These are phyloP conservation scores for Aurelia sp. DNA, from an alignment of 30 jellyfish, hydroid and myxozoan genomes.

Conservation along the genomic window DNA sequence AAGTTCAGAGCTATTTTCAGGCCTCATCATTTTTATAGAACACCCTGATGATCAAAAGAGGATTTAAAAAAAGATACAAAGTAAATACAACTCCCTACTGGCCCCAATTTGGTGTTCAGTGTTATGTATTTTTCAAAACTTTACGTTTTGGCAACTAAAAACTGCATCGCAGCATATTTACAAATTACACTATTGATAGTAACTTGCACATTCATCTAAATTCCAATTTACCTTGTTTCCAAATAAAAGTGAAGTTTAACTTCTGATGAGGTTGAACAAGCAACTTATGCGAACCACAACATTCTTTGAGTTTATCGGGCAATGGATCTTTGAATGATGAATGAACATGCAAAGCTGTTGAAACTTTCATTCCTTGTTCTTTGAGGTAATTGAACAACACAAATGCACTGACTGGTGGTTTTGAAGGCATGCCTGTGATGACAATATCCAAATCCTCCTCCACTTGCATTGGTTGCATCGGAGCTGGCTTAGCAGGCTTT, in stretches of 20 bases:
- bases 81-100: too few species aligned
- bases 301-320: constrained; percentile 10
- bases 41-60: too few species aligned
- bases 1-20: too few species aligned
- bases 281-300: constrained; percentile 9
- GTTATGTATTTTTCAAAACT: too few species aligned
- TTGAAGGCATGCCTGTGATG: constrained; percentile 62
- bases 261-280: constrained; percentile 53
- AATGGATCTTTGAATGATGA: constrained; percentile 44
- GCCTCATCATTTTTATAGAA: too few species aligned
- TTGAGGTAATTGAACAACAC: constrained; percentile 29
- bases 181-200: too few species aligned
- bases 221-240: constrained; percentile 75
- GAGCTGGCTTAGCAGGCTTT: neutral
- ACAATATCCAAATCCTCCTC: constrained; percentile 48
- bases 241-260: constrained; percentile 55
- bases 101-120: too few species aligned
- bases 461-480: neutral
- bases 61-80: too few species aligned
- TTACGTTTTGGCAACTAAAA: too few species aligned
- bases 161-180: too few species aligned
- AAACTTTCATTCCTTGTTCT: constrained; percentile 39
- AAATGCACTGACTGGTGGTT: constrained; percentile 81
- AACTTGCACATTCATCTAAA: too few species aligned
- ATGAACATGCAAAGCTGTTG: constrained; percentile 63